phyloP scores from a whole-genome alignment of 1,140 invertebrate genomes.

The Bombus affinis region DNA sequence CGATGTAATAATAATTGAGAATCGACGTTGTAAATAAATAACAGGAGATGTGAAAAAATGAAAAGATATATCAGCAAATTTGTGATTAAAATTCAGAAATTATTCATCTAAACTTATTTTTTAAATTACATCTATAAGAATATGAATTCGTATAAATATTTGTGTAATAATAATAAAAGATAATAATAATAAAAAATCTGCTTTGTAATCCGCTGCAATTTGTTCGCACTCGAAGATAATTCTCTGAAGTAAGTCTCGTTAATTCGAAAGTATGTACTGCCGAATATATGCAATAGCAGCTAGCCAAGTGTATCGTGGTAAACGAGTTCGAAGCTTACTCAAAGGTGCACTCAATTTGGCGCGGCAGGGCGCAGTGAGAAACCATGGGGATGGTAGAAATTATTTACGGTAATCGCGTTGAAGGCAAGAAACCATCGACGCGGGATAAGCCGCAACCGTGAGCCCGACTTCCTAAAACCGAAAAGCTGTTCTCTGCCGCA shows the following conservation, averaged over 20 bases:
- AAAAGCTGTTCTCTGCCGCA: slow-evolving; percentile 2
- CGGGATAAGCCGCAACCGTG: slow-evolving; percentile 6
- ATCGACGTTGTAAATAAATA: not conserved
- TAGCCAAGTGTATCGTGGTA: not conserved
- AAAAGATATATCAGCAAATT: not conserved
- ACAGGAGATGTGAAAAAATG: not conserved
- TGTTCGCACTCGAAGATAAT: not conserved
- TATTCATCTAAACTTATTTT: no score
- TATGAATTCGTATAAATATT: no score
- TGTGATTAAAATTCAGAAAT: no score
- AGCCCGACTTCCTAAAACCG: not conserved
- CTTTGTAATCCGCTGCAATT: not conserved
- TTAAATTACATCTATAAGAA: no score
- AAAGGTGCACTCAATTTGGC: slow-evolving; percentile 9
- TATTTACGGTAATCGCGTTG: slow-evolving; percentile 22
- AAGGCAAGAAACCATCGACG: slow-evolving; percentile 13
- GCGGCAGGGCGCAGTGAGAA: not conserved
- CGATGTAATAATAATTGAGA: no score
- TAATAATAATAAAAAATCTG: not conserved
- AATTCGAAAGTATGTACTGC: not conserved
- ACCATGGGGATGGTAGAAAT: not conserved
- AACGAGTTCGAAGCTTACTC: not conserved
- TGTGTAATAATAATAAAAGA: not conserved
- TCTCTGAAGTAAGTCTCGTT: not conserved
- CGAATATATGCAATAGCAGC: no score